These are phyloP conservation scores for Pachypsylla venusta DNA, from an alignment of 1,140 invertebrate species.

Conservation along the genomic window DNA sequence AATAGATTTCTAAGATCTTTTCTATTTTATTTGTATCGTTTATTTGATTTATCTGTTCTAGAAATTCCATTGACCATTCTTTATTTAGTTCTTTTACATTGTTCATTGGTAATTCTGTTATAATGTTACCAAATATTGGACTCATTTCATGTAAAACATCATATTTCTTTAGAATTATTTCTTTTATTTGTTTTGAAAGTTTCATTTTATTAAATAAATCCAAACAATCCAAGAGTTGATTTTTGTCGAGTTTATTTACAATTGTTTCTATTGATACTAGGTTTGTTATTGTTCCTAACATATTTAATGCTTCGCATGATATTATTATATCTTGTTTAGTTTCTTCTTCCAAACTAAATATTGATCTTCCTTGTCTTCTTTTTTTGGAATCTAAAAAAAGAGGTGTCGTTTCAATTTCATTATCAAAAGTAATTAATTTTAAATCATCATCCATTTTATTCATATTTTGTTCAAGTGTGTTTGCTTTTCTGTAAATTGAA, in stretches of 20 bases:
- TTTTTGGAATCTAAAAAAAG: too few relatives aligned
- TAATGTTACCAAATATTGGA: background rate
- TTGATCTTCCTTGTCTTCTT: too few relatives aligned
- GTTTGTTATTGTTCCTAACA: background rate
- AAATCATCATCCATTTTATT: too few relatives aligned
- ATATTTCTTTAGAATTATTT: background rate
- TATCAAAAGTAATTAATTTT: too few relatives aligned
- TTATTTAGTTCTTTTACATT: background rate
- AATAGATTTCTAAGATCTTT: background rate
- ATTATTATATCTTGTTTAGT: too few relatives aligned
- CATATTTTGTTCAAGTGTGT: too few relatives aligned
- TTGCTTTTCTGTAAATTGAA: too few relatives aligned
- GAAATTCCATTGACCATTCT: background rate
- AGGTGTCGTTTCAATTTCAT: too few relatives aligned
- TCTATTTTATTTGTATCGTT: background rate
- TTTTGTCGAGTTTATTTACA: background rate
- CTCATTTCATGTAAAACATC: background rate
- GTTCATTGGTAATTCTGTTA: background rate
- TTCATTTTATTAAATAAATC: background rate
- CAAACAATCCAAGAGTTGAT: background rate
- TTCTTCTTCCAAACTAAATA: too few relatives aligned
- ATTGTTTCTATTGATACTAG: background rate
- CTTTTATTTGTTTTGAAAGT: background rate
- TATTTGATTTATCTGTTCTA: background rate
- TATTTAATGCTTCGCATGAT: background rate